Conservation (phyloP, 2,113 vertebrate species). For the Phrynocephalus versicolor region DNA sequence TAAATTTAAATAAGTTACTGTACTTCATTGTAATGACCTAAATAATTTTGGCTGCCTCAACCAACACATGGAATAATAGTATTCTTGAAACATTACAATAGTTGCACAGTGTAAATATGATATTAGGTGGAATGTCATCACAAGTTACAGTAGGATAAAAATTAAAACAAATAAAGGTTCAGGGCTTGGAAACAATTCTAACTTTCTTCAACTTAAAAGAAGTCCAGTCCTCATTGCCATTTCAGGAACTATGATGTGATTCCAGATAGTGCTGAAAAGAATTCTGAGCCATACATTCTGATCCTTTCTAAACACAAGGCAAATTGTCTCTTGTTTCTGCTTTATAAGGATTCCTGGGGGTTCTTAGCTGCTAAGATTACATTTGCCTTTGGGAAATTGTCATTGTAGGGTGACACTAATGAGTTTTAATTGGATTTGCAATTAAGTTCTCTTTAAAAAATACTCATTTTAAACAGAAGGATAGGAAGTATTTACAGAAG, state of each 20-base stretch:
- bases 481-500: conserved; percentile 38
- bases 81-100: not conserved
- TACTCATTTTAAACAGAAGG: conserved; percentile 46
- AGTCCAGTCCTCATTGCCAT: too few relatives aligned
- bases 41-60: not conserved
- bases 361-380: conserved; percentile 39
- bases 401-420: conserved; percentile 64
- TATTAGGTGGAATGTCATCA: not conserved
- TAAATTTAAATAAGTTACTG: too few relatives aligned
- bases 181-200: too few relatives aligned
- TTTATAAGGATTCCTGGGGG: conserved; percentile 19
- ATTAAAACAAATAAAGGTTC: too few relatives aligned
- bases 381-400: conserved; percentile 65
- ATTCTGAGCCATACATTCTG: conserved; percentile 34
- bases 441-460: conserved; percentile 48
- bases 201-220: too few relatives aligned
- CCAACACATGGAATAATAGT: not conserved
- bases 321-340: conserved; percentile 41
- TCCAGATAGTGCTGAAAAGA: conserved; percentile 36
- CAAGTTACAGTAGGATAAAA: too few relatives aligned
- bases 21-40: not conserved
- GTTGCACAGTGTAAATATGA: not conserved
- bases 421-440: conserved; percentile 67
- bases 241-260: not conserved
- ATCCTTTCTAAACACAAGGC: conserved; percentile 42